Evolutionary conservation across 2,888 invertebrate species (phyloP), one percentile per base, ranked within the genome.

Genomic region (Lycia hirtaria): DNA sequence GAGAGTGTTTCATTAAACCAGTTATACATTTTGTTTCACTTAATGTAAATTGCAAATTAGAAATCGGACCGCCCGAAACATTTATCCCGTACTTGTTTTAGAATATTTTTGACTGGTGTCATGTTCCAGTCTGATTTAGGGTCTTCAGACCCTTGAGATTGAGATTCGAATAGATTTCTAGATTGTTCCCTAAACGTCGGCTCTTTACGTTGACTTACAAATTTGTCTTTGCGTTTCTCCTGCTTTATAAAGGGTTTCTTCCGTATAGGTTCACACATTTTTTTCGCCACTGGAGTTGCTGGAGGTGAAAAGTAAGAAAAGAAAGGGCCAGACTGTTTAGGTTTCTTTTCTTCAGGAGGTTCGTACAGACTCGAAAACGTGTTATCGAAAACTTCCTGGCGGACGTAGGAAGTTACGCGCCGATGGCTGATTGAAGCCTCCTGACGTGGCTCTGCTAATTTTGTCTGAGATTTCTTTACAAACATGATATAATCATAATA

Each of bases 141-240:
- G 15, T 85, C 85, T 3, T 83, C 83, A 3, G 71, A 62, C 5
- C 88, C 87, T 52, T 85, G 87, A 15, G 88, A 85, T 59, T 86
- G 85, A 1, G 89, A 87, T 30, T 88, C 90, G 59, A 92, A 91
- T 14, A 92, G 54, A 64, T 92, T 90, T 56, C 83, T 75, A n/a
- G 90, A 91, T 58, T 73, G 75, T 37, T 81, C 85, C 9, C 76
- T 75, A 1, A 78, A 65, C 15, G 67, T 74, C 22, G 24, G 24
- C 15, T 75, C 73, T 51, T 75, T 79, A 4, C 62, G 71, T 60
- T 65, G 24, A 22, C 24, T 73, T 52, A 73, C 73, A 43, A 50
- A 17, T 41, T 65, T 68, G 12, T 67, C 69, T 33, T 69, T 62
- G 28, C 52, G 62, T 50, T 54, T 69, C 30, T 75, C 68, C 50